Evolutionary conservation across 1,140 invertebrate species (phyloP).

Genomic region (Camponotus vicinus): DNA sequence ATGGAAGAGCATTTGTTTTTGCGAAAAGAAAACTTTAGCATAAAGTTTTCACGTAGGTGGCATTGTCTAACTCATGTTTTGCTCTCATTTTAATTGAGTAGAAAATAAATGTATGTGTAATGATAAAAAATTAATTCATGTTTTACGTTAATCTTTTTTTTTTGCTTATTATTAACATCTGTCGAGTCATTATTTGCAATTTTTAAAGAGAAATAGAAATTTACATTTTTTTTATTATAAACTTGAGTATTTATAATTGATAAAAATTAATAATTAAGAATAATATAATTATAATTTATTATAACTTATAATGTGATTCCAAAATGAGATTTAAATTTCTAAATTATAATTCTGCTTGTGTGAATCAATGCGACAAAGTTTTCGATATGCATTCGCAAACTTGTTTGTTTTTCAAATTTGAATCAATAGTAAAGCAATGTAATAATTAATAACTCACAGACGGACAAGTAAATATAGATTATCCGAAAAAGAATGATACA

Average conservation of each 20-base stretch:
- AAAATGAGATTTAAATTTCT: neutral
- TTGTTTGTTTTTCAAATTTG: neutral
- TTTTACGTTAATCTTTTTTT: neutral
- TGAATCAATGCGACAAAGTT: neutral
- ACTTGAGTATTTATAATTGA: neutral
- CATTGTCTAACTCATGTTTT: conserved; percentile 30
- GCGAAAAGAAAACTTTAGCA: conserved; percentile 15
- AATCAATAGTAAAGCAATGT: neutral
- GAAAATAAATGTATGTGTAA: neutral
- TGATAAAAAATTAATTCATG: neutral
- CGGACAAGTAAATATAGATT: conserved; percentile 41
- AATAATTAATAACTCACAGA: conserved; percentile 38
- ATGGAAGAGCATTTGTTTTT: conserved; percentile 26
- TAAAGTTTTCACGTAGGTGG: conserved; percentile 42
- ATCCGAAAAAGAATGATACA: conserved; percentile 40
- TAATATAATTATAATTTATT: too few species aligned
- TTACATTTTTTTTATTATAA: neutral
- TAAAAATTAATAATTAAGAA: too few species aligned
- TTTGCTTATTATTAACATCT: neutral
- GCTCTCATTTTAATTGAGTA: neutral
- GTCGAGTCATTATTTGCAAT: neutral
- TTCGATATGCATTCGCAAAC: neutral
- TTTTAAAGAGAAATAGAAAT: neutral
- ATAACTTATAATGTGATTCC: neutral
- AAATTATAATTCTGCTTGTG: neutral